phyloP scores from a whole-genome alignment of 2,797 vertebrate genomes.

The Siniperca obscura region DNA sequence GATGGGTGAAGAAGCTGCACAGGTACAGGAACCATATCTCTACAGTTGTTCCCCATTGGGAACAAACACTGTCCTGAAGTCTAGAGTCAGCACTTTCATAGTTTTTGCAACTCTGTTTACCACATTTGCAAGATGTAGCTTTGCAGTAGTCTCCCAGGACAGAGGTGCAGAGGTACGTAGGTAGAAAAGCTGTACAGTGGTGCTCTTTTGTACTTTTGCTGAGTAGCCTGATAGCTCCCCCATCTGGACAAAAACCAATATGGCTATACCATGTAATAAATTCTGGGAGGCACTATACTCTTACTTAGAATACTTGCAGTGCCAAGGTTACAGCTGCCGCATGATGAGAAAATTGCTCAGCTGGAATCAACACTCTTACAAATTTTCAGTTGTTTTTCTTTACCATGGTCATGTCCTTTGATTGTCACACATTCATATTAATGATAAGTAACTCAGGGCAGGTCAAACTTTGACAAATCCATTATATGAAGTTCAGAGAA shows the following conservation, averaged over 20 bases:
- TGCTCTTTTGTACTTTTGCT: slow-evolving; percentile 17
- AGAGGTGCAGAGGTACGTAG: slow-evolving; percentile 43
- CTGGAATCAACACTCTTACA: slow-evolving; percentile 22
- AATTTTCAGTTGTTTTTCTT: slow-evolving; percentile 11
- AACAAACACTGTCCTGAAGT: slow-evolving; percentile 56
- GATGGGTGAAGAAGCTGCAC: slow-evolving; percentile 29
- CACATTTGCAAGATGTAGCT: slow-evolving; percentile 70
- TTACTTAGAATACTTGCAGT: slow-evolving; percentile 15
- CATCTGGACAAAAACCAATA: slow-evolving; percentile 69
- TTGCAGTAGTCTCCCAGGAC: slow-evolving; percentile 66
- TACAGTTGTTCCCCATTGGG: slow-evolving; percentile 47
- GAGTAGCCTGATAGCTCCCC: slow-evolving; percentile 76
- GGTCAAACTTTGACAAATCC: slow-evolving; percentile 31
- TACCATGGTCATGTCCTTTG: slow-evolving; percentile 12
- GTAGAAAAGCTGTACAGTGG: slow-evolving; percentile 17
- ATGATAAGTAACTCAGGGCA: slow-evolving; percentile 15
- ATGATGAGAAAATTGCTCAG: slow-evolving; percentile 34
- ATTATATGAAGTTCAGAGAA: slow-evolving; percentile 26
- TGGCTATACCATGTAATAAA: slow-evolving; percentile 11
- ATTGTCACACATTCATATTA: slow-evolving; percentile 20
- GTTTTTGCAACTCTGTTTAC: slow-evolving; percentile 68
- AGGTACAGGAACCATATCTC: slow-evolving; percentile 40
- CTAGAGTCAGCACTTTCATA: slow-evolving; percentile 72
- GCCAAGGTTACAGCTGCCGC: slow-evolving; percentile 53
- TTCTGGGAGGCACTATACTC: slow-evolving; percentile 8